Base-by-base conservation (phyloP, 2,797 vertebrate species). In the Hemibagrus guttatus region DNA sequence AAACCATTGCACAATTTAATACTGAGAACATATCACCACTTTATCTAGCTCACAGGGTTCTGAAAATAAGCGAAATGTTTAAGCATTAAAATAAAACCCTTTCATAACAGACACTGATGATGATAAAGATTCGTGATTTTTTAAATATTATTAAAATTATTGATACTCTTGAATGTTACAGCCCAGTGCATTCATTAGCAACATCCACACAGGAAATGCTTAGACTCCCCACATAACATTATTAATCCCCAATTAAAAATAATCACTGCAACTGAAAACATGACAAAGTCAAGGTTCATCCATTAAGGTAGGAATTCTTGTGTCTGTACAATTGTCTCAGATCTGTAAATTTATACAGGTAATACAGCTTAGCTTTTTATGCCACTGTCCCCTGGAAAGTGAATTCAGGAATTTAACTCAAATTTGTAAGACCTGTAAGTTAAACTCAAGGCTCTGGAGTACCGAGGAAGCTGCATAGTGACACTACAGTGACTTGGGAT, bases 1-100 rank as follows among this genome's bases (percentile, higher is more conserved):
- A 88, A 90, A 85, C 82, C 72, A 89, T 69, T 88, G 74, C 78
- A 90, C 83, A 81, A 66, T 89, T 89, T 90, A 90, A 89, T 88
- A 89, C 83, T 88, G 85, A 85, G 76, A 83, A 81, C 13, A 74
- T 69, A 64, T 69, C 35, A 78, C 58, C 63, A 85, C 63, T 83
- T 88, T 21, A 86, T 88, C 59, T 84, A 88, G 74, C 39, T 39
- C 31, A 83, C 76, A 85, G 19, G 64, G 28, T 80, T 76, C 31
- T 1, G 42, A 82, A 83, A 87, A 81, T 56, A 84, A 87, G 75
- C 76, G 4, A 79, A 86, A 82, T 71, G 54, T 81, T 74, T 79
- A 79, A 82, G 66, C 68, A 66, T 71, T 23, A 85, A 89, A 87
- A 83, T 84, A 79, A 87, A 87, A 42, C 52, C 17, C 23, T 83